Conservation (phyloP, 2,888 invertebrate species). For the Erebia aethiops region DNA sequence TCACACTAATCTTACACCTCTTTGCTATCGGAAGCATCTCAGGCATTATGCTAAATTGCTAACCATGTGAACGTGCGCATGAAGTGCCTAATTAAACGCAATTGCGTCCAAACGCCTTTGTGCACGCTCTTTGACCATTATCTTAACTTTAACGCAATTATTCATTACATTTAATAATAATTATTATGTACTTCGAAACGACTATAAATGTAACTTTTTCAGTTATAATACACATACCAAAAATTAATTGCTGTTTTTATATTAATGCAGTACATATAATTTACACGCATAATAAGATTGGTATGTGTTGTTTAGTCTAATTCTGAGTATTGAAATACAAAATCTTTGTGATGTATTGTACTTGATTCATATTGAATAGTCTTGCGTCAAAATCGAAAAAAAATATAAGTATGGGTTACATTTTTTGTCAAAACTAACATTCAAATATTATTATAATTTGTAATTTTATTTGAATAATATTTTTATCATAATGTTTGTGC, state of each 20-base stretch:
- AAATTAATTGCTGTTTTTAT: slow-evolving; percentile 28
- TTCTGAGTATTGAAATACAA: not conserved
- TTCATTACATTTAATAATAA: slow-evolving; percentile 58
- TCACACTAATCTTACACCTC: slow-evolving; percentile 42
- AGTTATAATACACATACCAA: slow-evolving; percentile 27
- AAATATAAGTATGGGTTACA: not conserved
- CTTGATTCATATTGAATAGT: too few relatives aligned
- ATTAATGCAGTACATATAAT: slow-evolving; percentile 10
- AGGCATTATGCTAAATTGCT: slow-evolving; percentile 57
- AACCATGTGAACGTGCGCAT: slow-evolving; percentile 72
- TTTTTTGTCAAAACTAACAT: not conserved
- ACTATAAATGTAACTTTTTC: slow-evolving; percentile 31
- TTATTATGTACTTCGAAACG: slow-evolving; percentile 43
- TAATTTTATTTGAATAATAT: not conserved
- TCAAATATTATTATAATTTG: not conserved
- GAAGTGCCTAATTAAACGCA: slow-evolving; percentile 70
- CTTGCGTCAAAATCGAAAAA: too few relatives aligned
- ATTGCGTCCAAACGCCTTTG: slow-evolving; percentile 70
- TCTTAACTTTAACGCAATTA: slow-evolving; percentile 58
- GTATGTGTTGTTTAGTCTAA: not conserved
- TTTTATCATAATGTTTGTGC: not conserved
- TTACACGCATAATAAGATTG: not conserved
- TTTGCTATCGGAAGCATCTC: slow-evolving; percentile 51
- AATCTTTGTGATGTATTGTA: not conserved
- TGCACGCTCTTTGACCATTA: slow-evolving; percentile 58